Evolutionary conservation across 2,888 invertebrate genomes (phyloP).

Genomic region (Apamea anceps): DNA sequence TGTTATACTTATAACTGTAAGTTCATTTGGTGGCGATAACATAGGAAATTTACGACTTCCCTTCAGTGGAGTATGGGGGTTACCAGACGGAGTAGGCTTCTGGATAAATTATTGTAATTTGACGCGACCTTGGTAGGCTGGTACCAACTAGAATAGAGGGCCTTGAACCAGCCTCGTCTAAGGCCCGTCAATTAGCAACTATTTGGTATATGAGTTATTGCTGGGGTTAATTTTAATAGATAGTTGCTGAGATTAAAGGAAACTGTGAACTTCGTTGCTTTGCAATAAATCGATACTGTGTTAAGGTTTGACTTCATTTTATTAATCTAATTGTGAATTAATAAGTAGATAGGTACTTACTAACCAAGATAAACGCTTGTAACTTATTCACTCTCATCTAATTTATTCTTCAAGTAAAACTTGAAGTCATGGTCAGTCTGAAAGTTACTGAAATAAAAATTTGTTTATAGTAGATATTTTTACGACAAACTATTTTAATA

Average conservation of each 20-base stretch:
- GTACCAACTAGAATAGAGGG: constrained; percentile 65
- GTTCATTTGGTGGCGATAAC: constrained; percentile 64
- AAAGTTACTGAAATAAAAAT: constrained; percentile 17
- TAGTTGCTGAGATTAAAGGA: background rate
- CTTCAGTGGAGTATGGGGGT: constrained; percentile 45
- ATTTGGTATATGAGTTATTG: constrained; percentile 40
- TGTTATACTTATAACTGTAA: constrained; percentile 46
- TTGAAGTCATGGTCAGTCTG: constrained; percentile 11
- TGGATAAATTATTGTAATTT: constrained; percentile 61
- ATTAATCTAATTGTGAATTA: background rate
- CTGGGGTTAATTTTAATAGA: constrained; percentile 26
- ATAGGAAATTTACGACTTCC: constrained; percentile 60
- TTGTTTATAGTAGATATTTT: constrained; percentile 17
- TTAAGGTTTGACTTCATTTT: background rate
- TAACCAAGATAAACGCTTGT: background rate
- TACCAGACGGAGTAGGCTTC: constrained; percentile 60
- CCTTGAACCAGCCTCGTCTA: constrained; percentile 57
- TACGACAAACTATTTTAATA: constrained; percentile 62
- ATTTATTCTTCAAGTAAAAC: background rate
- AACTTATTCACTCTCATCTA: background rate
- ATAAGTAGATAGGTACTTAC: background rate
- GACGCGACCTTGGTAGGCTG: constrained; percentile 65
- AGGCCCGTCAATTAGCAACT: constrained; percentile 58
- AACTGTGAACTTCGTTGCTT: background rate
- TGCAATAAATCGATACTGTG: background rate